Conservation (phyloP, 2,888 invertebrate genomes). For the Adela reaumurella region DNA sequence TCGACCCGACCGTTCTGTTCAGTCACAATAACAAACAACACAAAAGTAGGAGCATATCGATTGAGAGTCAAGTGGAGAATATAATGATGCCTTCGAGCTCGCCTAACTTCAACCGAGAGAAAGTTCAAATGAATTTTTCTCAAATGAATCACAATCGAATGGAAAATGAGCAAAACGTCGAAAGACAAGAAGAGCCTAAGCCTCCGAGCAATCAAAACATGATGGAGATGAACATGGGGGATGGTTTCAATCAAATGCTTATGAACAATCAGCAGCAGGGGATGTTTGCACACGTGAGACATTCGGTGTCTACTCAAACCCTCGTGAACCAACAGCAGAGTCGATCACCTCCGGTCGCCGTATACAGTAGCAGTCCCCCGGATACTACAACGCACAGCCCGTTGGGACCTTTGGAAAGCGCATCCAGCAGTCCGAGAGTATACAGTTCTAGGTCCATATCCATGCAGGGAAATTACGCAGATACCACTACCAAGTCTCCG, state of each 20-base stretch:
- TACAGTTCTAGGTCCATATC: conserved; percentile 15
- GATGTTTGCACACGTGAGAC: conserved; percentile 32
- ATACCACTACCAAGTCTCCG: conserved; percentile 45
- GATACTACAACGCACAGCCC: conserved; percentile 86
- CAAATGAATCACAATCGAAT: conserved; percentile 12
- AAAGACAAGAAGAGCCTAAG: conserved; percentile 2
- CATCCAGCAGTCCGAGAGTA: conserved; percentile 18
- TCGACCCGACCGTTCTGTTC: conserved; percentile 59
- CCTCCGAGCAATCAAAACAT: neutral
- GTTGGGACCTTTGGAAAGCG: conserved; percentile 51
- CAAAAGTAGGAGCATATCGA: conserved; percentile 15
- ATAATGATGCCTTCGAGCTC: neutral
- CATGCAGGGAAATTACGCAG: conserved; percentile 28
- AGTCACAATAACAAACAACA: conserved; percentile 22
- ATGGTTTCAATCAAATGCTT: conserved; percentile 7
- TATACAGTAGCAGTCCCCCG: conserved; percentile 55
- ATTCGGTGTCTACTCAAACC: conserved; percentile 75
- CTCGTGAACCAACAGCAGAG: conserved; percentile 41
- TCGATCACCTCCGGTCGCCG: conserved; percentile 15
- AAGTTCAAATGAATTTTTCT: conserved; percentile 22
- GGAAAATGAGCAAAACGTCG: conserved; percentile 17
- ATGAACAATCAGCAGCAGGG: neutral
- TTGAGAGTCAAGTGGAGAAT: conserved; percentile 13
- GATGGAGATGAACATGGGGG: neutral
- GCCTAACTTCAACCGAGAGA: conserved; percentile 15